These are phyloP conservation scores for Pseudococcus jackbeardsleyi DNA, from an alignment of 2,888 invertebrate species.

Conservation along the genomic window DNA sequence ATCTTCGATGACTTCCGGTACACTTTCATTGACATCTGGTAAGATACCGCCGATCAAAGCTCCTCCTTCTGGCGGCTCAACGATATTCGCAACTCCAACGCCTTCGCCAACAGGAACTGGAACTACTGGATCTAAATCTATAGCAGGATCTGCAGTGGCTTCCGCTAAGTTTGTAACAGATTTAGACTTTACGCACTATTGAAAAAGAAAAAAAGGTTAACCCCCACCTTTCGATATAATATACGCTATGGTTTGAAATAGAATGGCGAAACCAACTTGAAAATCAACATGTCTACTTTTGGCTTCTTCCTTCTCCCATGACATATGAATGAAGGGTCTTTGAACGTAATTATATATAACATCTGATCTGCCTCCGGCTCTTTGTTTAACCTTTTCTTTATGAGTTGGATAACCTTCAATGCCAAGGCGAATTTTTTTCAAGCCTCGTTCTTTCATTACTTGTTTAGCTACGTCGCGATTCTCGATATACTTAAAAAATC, in stretches of 20 bases:
- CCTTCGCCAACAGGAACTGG: constrained; percentile 59
- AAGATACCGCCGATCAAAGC: constrained; percentile 42
- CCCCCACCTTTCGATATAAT: neutral
- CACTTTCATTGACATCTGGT: constrained; percentile 47
- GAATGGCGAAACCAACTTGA: constrained; percentile 69
- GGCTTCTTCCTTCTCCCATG: constrained; percentile 99
- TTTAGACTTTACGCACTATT: constrained; percentile 96
- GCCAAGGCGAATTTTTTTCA: constrained; percentile 98
- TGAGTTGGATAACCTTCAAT: constrained; percentile 99
- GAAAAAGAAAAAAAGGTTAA: constrained; percentile 59
- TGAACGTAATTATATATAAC: constrained; percentile 99
- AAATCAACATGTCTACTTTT: constrained; percentile 99
- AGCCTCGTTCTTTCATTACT: constrained; percentile 97
- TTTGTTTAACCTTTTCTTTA: constrained; percentile 97
- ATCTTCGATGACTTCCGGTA: constrained; percentile 48
- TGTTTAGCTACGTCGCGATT: constrained; percentile 99
- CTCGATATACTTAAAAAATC: constrained; percentile 99
- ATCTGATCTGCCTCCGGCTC: constrained; percentile 95
- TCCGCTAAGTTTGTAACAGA: constrained; percentile 97
- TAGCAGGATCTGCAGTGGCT: constrained; percentile 90
- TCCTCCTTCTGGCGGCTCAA: constrained; percentile 55
- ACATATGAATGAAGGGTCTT: constrained; percentile 98
- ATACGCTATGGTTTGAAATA: neutral
- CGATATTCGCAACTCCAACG: constrained; percentile 42
- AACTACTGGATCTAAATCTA: constrained; percentile 79